phyloP scores from a whole-genome alignment of 2,888 invertebrate genomes.

The Tuberolachnus salignus region DNA sequence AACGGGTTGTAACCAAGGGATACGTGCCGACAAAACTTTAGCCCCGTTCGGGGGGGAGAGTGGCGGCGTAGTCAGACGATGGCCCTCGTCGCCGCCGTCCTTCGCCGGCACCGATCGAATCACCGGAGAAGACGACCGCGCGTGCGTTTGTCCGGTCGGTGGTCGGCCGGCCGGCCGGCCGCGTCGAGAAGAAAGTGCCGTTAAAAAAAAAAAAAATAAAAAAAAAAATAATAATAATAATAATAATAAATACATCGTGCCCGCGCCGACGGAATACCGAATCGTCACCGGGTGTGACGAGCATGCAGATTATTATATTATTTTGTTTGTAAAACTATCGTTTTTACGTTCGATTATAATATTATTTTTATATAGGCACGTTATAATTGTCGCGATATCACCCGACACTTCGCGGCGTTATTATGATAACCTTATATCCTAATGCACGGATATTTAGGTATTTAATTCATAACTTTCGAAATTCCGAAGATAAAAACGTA shows the following conservation, averaged over 20 bases:
- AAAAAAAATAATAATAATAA: slow-evolving; percentile 23
- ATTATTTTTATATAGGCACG: neutral
- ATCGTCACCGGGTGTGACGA: slow-evolving; percentile 40
- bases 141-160: slow-evolving; percentile 5
- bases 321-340: too few species aligned
- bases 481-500: too few species aligned
- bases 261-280: slow-evolving; percentile 45
- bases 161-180: neutral
- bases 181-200: slow-evolving; percentile 54
- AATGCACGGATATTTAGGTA: too few species aligned
- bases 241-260: slow-evolving; percentile 2
- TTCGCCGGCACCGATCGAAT: neutral
- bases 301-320: slow-evolving; percentile 14
- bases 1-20: neutral
- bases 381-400: too few species aligned
- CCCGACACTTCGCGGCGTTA: too few species aligned
- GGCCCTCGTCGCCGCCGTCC: slow-evolving; percentile 1
- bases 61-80: neutral
- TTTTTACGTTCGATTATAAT: slow-evolving; percentile 9
- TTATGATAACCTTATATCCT: too few species aligned
- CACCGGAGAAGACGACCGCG: slow-evolving; percentile 29
- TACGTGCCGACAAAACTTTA: neutral
- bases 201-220: slow-evolving; percentile 30
- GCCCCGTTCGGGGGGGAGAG: neutral
- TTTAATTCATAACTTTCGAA: too few species aligned